These are phyloP conservation scores for Trichogramma dendrolimi DNA, from an alignment of 2,888 invertebrate genomes.

Conservation along the genomic window DNA sequence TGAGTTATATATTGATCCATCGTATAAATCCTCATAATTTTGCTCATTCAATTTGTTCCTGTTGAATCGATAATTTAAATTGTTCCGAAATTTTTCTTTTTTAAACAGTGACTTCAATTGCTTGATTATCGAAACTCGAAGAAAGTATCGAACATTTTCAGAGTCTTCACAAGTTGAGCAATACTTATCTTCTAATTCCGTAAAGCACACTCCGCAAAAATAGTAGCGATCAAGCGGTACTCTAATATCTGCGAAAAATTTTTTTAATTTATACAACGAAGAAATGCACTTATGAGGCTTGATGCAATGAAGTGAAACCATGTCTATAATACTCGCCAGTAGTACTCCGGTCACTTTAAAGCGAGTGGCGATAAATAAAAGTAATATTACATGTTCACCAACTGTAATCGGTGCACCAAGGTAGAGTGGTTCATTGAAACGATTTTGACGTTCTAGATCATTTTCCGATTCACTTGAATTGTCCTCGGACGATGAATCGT, in stretches of 20 bases:
- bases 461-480: too few relatives aligned
- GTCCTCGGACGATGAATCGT: too few relatives aligned
- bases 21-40: slow-evolving; percentile 21
- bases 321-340: slow-evolving; percentile 3
- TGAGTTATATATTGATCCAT: slow-evolving; percentile 17
- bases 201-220: slow-evolving; percentile 19
- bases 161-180: slow-evolving; percentile 6
- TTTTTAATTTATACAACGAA: slow-evolving; percentile 22
- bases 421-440: slow-evolving; percentile 6
- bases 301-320: slow-evolving; percentile 20
- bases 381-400: slow-evolving; percentile 19
- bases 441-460: too few relatives aligned
- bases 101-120: slow-evolving; percentile 17
- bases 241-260: slow-evolving; percentile 10
- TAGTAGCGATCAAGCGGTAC: slow-evolving; percentile 12
- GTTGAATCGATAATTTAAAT: slow-evolving; percentile 28
- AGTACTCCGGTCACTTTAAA: slow-evolving; percentile 5
- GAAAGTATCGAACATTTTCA: slow-evolving; percentile 16
- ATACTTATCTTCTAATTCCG: slow-evolving; percentile 1
- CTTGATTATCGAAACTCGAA: slow-evolving; percentile 20
- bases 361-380: slow-evolving; percentile 10
- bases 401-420: slow-evolving; percentile 16
- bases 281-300: slow-evolving; percentile 16
- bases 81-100: slow-evolving; percentile 12
- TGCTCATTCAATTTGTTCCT: slow-evolving; percentile 12